These are phyloP conservation scores for Anabas testudineus DNA, from an alignment of 2,797 vertebrate genomes.

Conservation along the genomic window DNA sequence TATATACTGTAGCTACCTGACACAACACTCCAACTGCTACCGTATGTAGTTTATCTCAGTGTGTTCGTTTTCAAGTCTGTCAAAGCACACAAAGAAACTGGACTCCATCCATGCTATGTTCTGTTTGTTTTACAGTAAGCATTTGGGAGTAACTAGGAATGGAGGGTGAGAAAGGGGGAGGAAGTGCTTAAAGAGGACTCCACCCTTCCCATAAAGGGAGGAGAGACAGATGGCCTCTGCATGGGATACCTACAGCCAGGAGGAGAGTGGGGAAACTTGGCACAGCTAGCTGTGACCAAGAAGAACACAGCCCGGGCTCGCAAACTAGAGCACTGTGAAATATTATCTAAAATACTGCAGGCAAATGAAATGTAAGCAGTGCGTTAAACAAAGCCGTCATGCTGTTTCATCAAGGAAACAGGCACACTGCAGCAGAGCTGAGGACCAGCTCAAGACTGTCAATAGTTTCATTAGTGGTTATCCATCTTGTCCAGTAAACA, in stretches of 20 bases:
- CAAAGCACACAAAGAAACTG: conserved; percentile 71
- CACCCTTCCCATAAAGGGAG: conserved; percentile 76
- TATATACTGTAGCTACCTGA: conserved; percentile 73
- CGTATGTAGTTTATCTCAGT: conserved; percentile 46
- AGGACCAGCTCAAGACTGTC: conserved; percentile 36
- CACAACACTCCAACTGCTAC: conserved; percentile 69
- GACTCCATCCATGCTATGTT: conserved; percentile 66
- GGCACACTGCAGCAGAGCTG: conserved; percentile 21
- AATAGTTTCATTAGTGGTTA: conserved; percentile 31
- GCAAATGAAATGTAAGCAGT: conserved; percentile 67
- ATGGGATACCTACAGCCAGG: conserved; percentile 81
- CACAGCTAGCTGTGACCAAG: conserved; percentile 57
- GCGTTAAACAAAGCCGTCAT: conserved; percentile 65
- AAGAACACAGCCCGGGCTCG: conserved; percentile 65
- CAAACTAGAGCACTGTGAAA: conserved; percentile 72
- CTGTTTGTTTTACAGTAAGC: conserved; percentile 79
- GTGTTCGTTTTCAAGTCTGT: conserved; percentile 70
- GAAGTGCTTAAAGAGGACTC: conserved; percentile 68
- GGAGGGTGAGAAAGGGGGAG: conserved; percentile 29
- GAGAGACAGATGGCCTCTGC: conserved; percentile 84
- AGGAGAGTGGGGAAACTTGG: conserved; percentile 77
- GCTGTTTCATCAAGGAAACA: conserved; percentile 51
- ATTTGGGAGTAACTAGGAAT: conserved; percentile 61
- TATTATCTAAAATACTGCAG: conserved; percentile 71
- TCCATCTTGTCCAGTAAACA: conserved; percentile 40